Evolutionary conservation across 2,888 invertebrate species (phyloP).

Genomic region (Phytoseiulus persimilis): DNA sequence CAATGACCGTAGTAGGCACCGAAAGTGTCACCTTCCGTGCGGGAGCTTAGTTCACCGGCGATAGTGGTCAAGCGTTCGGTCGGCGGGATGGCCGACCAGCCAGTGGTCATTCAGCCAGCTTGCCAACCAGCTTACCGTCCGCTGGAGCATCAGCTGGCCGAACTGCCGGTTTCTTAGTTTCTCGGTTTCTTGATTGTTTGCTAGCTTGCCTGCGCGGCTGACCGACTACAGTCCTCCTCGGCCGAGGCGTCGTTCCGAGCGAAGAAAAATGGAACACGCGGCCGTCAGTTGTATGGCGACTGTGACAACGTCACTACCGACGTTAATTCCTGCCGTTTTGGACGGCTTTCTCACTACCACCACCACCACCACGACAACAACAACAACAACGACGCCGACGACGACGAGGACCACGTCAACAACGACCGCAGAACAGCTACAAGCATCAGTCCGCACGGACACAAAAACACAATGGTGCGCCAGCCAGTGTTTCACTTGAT

Average conservation of each 20-base stretch:
- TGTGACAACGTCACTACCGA: background rate
- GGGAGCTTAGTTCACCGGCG: background rate
- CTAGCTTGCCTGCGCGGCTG: background rate
- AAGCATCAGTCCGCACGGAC: background rate
- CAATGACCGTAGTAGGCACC: background rate
- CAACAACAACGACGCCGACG: background rate
- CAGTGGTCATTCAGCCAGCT: background rate
- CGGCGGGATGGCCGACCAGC: background rate
- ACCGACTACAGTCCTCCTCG: background rate
- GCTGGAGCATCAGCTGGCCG: background rate
- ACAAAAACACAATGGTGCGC: conserved; percentile 5
- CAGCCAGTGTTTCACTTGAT: background rate
- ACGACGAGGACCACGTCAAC: background rate
- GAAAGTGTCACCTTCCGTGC: conserved; percentile 5
- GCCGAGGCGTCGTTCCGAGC: background rate
- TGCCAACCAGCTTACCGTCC: too few relatives aligned
- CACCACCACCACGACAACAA: background rate
- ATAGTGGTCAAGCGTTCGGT: background rate
- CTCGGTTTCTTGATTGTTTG: background rate
- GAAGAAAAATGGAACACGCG: background rate
- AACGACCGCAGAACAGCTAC: background rate
- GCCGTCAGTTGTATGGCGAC: background rate
- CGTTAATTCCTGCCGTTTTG: background rate
- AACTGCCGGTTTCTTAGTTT: background rate
- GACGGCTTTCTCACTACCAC: background rate